Evolutionary conservation across 2,797 vertebrate species (phyloP).

Genomic region (Platalea minor): DNA sequence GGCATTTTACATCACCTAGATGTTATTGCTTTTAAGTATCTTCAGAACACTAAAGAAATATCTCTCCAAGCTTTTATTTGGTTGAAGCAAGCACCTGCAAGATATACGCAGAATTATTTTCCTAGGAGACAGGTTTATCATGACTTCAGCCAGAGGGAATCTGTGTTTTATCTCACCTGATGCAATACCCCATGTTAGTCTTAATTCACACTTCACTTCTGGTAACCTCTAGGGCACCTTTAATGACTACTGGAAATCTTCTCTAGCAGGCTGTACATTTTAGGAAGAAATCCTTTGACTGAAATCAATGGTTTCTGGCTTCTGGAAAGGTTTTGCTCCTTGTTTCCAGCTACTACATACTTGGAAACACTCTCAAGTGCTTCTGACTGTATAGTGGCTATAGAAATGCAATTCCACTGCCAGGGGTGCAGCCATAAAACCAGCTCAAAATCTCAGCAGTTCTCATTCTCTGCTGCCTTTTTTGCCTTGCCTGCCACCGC

Average conservation of each 20-base stretch:
- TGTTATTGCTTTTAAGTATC: neutral
- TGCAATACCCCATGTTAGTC: neutral
- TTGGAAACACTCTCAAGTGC: neutral
- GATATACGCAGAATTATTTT: neutral
- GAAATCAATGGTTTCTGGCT: conserved; percentile 18
- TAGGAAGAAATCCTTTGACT: neutral
- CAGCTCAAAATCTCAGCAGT: neutral
- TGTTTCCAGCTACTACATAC: conserved; percentile 5
- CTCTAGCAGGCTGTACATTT: conserved; percentile 20
- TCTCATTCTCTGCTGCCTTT: neutral
- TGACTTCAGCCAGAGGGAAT: conserved; percentile 5
- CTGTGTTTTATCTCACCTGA: conserved; percentile 42
- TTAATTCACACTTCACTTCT: conserved; percentile 41
- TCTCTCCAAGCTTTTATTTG: neutral
- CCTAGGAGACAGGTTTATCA: neutral
- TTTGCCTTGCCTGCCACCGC: neutral
- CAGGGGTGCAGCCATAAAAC: neutral
- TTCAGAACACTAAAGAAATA: conserved; percentile 1
- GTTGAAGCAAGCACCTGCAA: conserved; percentile 1
- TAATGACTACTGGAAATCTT: conserved; percentile 43
- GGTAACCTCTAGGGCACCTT: conserved; percentile 15
- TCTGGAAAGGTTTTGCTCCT: conserved; percentile 17
- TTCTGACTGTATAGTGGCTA: neutral
- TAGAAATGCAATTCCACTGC: neutral
- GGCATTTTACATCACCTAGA: neutral